Evolutionary conservation across 92 coral and sea anemone genomes (phyloP).

Genomic region (Montipora capitata): DNA sequence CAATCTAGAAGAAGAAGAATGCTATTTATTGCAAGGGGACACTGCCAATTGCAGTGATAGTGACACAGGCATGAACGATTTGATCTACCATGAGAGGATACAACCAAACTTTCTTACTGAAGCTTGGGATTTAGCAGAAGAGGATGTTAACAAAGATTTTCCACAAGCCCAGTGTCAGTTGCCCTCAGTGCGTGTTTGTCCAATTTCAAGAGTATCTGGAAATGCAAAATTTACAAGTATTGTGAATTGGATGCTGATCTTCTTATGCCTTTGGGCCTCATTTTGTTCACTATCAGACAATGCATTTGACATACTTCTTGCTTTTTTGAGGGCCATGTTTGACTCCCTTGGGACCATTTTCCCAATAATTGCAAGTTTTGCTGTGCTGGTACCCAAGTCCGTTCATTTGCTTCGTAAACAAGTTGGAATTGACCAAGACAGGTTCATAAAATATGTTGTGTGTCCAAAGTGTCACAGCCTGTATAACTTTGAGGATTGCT

Average conservation of each 20-base stretch:
- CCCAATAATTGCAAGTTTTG: constrained; percentile 21
- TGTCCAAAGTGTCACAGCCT: constrained; percentile 55
- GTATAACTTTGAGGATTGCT: constrained; percentile 42
- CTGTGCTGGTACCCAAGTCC: constrained; percentile 38
- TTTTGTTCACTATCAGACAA: constrained; percentile 76
- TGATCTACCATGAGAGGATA: too few species aligned
- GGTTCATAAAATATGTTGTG: constrained; percentile 53
- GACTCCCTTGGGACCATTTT: constrained; percentile 6
- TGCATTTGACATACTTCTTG: constrained; percentile 65
- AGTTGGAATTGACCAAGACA: constrained; percentile 42
- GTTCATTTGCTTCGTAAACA: constrained; percentile 24
- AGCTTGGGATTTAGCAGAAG: too few species aligned
- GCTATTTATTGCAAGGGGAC: too few species aligned
- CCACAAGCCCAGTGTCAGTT: too few species aligned
- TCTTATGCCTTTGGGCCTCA: constrained; percentile 74
- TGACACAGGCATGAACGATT: too few species aligned
- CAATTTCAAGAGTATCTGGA: too few species aligned
- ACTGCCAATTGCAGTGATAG: too few species aligned
- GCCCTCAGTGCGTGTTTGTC: too few species aligned
- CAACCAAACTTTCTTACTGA: too few species aligned
- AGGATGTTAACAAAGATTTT: too few species aligned
- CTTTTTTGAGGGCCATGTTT: constrained; percentile 30
- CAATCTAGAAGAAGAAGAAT: too few species aligned
- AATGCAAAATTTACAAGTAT: background rate
- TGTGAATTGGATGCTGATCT: background rate